A percentile compares a stretch with the other conserved stretches of the same genome.
These are phyloP conservation scores for Malurus cyaneus DNA, from an alignment of 2,113 vertebrate genomes.

Conservation along the genomic window DNA sequence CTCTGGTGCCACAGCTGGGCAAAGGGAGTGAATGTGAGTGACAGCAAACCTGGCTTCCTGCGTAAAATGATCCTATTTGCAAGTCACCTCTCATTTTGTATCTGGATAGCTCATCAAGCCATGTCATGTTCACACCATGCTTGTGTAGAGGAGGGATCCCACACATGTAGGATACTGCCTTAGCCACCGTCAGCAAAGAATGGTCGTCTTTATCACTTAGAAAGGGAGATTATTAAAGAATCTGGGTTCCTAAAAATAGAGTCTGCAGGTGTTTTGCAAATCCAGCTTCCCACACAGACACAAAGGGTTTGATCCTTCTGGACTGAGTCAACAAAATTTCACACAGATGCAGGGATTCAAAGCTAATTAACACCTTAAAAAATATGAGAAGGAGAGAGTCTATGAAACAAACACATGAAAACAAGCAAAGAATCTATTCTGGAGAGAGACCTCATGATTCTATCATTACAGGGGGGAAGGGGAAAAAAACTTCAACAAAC, in stretches of 20 bases:
- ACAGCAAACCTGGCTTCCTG: not conserved
- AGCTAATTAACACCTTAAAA: not conserved
- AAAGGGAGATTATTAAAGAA: not conserved
- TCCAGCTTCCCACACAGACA: not conserved
- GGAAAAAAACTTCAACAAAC: rapidly evolving
- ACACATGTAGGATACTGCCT: not conserved
- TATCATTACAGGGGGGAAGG: rapidly evolving
- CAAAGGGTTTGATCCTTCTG: not conserved
- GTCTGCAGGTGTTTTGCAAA: not conserved
- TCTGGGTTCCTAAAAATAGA: not conserved
- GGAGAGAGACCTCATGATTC: not conserved
- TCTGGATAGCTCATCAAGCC: not conserved
- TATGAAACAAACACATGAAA: not conserved
- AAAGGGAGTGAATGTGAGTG: not conserved
- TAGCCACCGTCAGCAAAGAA: not conserved
- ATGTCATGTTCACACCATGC: rapidly evolving
- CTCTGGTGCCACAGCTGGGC: not conserved
- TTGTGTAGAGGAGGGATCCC: not conserved
- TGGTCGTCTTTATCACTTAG: not conserved
- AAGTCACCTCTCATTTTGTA: not conserved
- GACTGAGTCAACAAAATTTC: not conserved
- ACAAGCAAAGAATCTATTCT: not conserved
- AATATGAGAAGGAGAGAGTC: not conserved
- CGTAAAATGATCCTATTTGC: not conserved
- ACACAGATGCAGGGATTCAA: not conserved